These are phyloP conservation scores for Embidobia sp. DNA, from an alignment of 2,888 invertebrate species.

Conservation along the genomic window DNA sequence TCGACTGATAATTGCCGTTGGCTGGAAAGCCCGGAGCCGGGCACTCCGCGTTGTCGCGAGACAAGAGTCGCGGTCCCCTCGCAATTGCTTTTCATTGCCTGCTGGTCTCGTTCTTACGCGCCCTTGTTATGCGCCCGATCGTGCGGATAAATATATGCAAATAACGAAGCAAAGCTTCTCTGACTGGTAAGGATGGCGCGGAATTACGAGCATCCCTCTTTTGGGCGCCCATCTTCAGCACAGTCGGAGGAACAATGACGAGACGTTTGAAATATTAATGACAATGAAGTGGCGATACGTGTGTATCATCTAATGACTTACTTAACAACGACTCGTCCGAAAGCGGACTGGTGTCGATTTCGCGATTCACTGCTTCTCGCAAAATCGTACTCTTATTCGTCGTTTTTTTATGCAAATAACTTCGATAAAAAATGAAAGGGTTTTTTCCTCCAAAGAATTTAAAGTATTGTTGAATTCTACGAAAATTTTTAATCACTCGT, in stretches of 20 bases:
- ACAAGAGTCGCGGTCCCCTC: conserved; percentile 25
- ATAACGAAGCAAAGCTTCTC: conserved; percentile 22
- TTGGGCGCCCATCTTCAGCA: conserved; percentile 30
- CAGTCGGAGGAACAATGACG: conserved; percentile 42
- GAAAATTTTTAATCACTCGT: no score
- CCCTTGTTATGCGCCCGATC: conserved; percentile 43
- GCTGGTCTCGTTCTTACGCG: conserved; percentile 27
- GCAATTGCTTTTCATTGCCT: conserved; percentile 35
- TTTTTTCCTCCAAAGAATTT: no score
- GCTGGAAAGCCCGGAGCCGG: no score
- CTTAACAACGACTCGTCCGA: no score
- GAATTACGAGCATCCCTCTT: conserved; percentile 49
- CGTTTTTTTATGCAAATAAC: no score
- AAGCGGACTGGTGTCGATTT: no score
- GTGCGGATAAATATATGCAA: conserved; percentile 62
- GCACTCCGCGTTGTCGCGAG: no score
- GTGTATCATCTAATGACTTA: conserved; percentile 43
- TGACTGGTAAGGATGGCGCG: conserved; percentile 5
- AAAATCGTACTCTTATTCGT: no score
- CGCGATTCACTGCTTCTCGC: no score
- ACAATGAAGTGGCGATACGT: conserved; percentile 46
- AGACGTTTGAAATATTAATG: conserved; percentile 54
- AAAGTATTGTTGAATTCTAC: no score
- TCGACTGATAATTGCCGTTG: no score
- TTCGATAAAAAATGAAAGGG: no score